phyloP scores from a whole-genome alignment of 2,888 invertebrate species.

The Troides oblongomaculatus region DNA sequence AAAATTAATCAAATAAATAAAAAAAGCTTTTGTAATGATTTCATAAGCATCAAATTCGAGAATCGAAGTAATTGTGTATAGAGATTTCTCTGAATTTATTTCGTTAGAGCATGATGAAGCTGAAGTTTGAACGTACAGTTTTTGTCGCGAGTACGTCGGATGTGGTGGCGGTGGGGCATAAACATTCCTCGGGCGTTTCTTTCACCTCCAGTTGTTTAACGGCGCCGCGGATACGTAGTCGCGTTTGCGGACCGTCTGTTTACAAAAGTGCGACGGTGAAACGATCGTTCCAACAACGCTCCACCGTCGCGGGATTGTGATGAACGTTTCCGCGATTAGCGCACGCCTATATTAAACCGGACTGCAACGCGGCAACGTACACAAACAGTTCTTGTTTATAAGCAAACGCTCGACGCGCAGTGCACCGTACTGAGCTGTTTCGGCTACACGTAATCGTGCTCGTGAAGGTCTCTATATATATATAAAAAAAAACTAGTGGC shows the following conservation, averaged over 20 bases:
- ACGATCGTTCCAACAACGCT: slow-evolving; percentile 18
- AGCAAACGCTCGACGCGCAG: slow-evolving; percentile 51
- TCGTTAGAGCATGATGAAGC: slow-evolving; percentile 17
- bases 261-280: slow-evolving; percentile 25
- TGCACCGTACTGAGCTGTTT: slow-evolving; percentile 51
- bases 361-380: slow-evolving; percentile 42
- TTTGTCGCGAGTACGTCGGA: slow-evolving; percentile 40
- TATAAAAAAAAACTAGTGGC: slow-evolving; percentile 39
- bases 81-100: background rate
- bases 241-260: slow-evolving; percentile 41
- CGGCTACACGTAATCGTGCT: slow-evolving; percentile 66
- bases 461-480: slow-evolving; percentile 62
- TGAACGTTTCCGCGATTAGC: slow-evolving; percentile 48
- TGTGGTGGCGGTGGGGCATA: slow-evolving; percentile 49
- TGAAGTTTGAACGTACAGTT: slow-evolving; percentile 36
- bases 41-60: background rate
- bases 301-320: slow-evolving; percentile 31
- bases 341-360: slow-evolving; percentile 42
- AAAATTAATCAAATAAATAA: background rate
- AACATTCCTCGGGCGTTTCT: slow-evolving; percentile 54
- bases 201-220: slow-evolving; percentile 55
- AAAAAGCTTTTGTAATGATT: background rate
- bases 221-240: slow-evolving; percentile 52
- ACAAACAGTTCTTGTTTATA: slow-evolving; percentile 63
- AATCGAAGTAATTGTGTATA: background rate